Evolutionary conservation across 2,797 vertebrate species (phyloP).

Genomic region (Amniataba percoides): DNA sequence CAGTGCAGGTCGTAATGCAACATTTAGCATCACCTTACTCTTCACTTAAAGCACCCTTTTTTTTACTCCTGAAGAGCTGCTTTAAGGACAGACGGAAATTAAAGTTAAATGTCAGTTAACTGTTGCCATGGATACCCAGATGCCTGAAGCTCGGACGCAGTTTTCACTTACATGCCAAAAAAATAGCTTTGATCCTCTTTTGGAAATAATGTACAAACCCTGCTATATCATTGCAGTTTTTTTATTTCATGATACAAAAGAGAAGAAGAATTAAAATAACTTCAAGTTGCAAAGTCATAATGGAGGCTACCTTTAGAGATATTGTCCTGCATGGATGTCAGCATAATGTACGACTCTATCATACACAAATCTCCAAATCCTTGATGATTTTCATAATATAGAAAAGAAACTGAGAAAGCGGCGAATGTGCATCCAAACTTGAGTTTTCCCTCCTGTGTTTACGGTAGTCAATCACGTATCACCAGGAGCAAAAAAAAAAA

Average conservation of each 20-base stretch:
- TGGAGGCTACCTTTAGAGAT: neutral
- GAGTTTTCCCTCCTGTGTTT: too few relatives aligned
- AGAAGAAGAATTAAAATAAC: neutral
- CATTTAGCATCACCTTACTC: slow-evolving; percentile 1
- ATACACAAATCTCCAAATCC: neutral
- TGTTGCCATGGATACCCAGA: too few relatives aligned
- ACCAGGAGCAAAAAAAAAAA: neutral
- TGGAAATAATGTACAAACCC: neutral
- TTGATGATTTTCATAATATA: too few relatives aligned
- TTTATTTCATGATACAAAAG: neutral
- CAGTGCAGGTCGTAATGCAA: neutral
- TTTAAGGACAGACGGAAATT: neutral
- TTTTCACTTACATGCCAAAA: too few relatives aligned
- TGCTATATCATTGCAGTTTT: neutral
- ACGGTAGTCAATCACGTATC: neutral
- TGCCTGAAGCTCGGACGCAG: too few relatives aligned
- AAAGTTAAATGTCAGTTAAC: too few relatives aligned
- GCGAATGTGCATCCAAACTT: too few relatives aligned
- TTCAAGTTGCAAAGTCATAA: neutral
- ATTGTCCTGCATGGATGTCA: too few relatives aligned
- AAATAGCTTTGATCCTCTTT: neutral
- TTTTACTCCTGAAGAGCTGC: neutral
- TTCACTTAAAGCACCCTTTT: neutral
- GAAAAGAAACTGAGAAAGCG: too few relatives aligned
- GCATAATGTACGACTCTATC: neutral